Conservation (phyloP, 2,113 vertebrate genomes). For the Syngnathus typhle region DNA sequence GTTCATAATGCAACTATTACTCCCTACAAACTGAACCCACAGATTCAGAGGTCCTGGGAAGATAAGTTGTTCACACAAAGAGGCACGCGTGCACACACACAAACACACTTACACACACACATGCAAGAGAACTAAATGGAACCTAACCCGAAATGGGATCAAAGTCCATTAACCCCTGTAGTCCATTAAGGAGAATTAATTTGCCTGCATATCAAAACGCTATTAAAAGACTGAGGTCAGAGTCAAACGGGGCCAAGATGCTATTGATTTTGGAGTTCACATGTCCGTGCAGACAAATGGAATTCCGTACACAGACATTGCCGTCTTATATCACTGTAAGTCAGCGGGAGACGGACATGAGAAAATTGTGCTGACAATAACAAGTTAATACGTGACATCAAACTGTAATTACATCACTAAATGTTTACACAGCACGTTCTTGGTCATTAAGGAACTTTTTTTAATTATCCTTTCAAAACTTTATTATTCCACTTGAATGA, state of each 20-base stretch:
- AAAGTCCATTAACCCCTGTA: constrained; percentile 75
- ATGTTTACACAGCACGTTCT: neutral
- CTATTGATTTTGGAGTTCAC: constrained; percentile 62
- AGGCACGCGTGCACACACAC: neutral
- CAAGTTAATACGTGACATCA: neutral
- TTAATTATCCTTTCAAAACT: neutral
- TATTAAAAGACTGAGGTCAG: constrained; percentile 75
- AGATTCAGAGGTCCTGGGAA: constrained; percentile 55
- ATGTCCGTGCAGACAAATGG: constrained; percentile 24
- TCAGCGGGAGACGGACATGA: constrained; percentile 20
- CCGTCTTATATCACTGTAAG: constrained; percentile 27
- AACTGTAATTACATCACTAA: neutral
- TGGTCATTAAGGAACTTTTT: neutral
- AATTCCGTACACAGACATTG: constrained; percentile 38
- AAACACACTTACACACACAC: constrained; percentile 4
- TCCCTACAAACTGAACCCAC: constrained; percentile 60
- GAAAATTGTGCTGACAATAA: constrained; percentile 6
- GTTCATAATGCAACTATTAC: constrained; percentile 68
- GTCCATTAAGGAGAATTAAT: constrained; percentile 81
- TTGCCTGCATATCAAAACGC: constrained; percentile 81
- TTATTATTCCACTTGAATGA: neutral
- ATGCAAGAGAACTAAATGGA: constrained; percentile 61
- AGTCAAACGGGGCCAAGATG: constrained; percentile 60
- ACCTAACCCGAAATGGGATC: constrained; percentile 66
- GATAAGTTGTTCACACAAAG: constrained; percentile 24